Conservation (phyloP, 2,888 invertebrate species). For the Tiliacea aurago region DNA sequence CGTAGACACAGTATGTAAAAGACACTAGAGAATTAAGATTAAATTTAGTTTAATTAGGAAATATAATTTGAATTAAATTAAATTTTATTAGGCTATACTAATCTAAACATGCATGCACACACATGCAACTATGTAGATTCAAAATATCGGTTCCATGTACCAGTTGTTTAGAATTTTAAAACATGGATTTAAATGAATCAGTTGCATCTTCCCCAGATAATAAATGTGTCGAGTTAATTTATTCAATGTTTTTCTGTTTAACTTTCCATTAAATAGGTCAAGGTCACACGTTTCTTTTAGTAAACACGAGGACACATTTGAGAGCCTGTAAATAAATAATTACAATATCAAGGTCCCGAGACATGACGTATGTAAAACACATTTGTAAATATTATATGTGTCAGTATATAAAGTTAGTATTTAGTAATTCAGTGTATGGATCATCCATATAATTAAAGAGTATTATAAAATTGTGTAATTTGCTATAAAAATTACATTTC, state of each 20-base stretch:
- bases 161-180: neutral
- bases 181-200: neutral
- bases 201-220: too few relatives aligned
- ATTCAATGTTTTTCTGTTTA: neutral
- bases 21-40: neutral
- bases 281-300: conserved; percentile 21
- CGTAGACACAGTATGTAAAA: too few relatives aligned
- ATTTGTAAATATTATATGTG: conserved; percentile 7
- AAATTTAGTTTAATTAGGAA: too few relatives aligned
- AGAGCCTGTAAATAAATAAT: neutral
- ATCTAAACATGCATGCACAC: neutral
- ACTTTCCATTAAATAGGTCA: conserved; percentile 22
- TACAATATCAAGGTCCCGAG: neutral
- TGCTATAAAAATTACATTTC: too few relatives aligned
- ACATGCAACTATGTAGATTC: too few relatives aligned
- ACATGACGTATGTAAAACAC: neutral
- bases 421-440: neutral
- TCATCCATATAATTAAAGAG: neutral
- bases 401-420: neutral
- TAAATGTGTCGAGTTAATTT: too few relatives aligned
- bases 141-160: neutral
- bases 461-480: neutral
- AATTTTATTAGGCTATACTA: too few relatives aligned
- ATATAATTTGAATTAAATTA: too few relatives aligned
- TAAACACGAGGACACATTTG: neutral